Conservation (phyloP, 2,888 invertebrate species). For the Colletes collaris region DNA sequence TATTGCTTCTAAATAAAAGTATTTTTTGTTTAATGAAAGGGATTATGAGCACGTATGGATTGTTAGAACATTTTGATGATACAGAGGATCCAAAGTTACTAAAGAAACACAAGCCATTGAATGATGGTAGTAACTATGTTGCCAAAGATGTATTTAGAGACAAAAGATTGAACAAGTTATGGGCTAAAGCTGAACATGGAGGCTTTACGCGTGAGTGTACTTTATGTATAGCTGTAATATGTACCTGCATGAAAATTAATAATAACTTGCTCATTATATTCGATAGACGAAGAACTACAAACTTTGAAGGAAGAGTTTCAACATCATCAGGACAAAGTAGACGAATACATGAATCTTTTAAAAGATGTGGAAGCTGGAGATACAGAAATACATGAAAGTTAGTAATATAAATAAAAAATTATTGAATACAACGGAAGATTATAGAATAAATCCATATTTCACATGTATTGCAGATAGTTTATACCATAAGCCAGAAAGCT, state of each 20-base stretch:
- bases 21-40: conserved; percentile 76
- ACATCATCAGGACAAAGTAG: conserved; percentile 96
- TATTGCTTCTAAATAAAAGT: conserved; percentile 10
- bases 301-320: conserved; percentile 94
- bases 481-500: conserved; percentile 88
- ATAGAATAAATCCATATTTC: conserved; percentile 27
- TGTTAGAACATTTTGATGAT: conserved; percentile 92
- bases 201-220: conserved; percentile 88
- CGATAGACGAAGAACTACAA: conserved; percentile 89
- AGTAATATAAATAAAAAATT: conserved; percentile 68
- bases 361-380: conserved; percentile 87
- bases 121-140: conserved; percentile 80
- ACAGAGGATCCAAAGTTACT: conserved; percentile 85
- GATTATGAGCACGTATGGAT: conserved; percentile 92
- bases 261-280: background rate
- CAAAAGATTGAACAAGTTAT: conserved; percentile 93
- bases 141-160: conserved; percentile 92
- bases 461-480: conserved; percentile 86
- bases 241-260: background rate
- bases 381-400: conserved; percentile 88
- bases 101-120: conserved; percentile 85
- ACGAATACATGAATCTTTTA: conserved; percentile 93
- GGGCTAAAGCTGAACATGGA: conserved; percentile 94
- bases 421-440: conserved; percentile 2
- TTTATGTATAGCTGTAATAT: background rate